phyloP scores from a whole-genome alignment of 2,797 vertebrate species.

The Phrynocephalus vlangalii region DNA sequence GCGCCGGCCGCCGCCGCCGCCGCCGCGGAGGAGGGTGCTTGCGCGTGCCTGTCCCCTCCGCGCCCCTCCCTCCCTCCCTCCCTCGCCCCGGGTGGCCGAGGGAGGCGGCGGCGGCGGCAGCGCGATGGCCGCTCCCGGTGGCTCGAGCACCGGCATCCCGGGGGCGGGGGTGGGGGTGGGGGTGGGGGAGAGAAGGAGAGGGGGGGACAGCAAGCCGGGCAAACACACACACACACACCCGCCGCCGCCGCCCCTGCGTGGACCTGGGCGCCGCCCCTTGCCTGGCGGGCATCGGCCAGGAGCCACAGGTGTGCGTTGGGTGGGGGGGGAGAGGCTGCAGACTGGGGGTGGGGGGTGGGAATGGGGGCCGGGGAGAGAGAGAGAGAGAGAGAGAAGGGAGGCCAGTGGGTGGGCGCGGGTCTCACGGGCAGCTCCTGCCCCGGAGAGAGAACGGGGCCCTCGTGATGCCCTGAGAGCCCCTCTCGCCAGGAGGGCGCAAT shows the following conservation, averaged over 20 bases:
- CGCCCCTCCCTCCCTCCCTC: not conserved
- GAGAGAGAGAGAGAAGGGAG: no score
- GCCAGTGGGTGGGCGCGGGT: no score
- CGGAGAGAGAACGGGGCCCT: no score
- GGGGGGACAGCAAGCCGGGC: fast-evolving
- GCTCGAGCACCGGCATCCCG: not conserved
- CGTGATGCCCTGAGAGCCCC: not conserved
- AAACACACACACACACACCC: no score
- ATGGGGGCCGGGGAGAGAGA: no score
- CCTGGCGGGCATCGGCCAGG: not conserved
- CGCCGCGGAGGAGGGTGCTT: not conserved
- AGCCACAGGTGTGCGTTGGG: not conserved
- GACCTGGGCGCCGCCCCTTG: not conserved
- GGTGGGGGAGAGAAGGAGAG: fast-evolving
- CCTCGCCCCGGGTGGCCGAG: not conserved
- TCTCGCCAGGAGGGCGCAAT: no score
- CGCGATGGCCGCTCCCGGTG: not conserved
- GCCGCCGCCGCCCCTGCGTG: not conserved
- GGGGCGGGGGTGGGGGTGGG: fast-evolving
- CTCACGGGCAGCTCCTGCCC: no score
- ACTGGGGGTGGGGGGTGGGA: not conserved
- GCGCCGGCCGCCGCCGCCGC: not conserved
- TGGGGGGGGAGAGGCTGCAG: not conserved
- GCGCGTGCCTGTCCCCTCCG: not conserved
- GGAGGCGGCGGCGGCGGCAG: not conserved